Conservation (phyloP, 2,113 vertebrate species). For the Atherinomorus stipes region DNA sequence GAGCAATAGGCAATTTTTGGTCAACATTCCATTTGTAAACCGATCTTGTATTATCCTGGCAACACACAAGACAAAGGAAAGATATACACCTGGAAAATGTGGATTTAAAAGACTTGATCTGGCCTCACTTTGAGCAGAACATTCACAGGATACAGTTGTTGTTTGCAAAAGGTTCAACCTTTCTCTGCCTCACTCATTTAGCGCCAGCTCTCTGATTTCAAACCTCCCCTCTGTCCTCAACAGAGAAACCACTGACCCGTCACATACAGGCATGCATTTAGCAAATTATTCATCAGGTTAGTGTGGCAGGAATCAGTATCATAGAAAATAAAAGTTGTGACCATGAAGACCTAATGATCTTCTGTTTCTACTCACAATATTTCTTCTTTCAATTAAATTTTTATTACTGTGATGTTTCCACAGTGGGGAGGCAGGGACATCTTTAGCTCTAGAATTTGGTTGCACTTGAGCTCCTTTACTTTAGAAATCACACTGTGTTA, state of each 20-base stretch:
- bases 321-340: not conserved
- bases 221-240: not conserved
- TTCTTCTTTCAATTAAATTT: not conserved
- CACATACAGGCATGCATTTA: conserved; percentile 1
- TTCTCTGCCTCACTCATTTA: conserved; percentile 20
- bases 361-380: not conserved
- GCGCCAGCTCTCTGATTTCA: conserved; percentile 5
- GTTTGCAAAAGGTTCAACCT: not conserved
- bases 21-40: conserved; percentile 20
- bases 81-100: not conserved
- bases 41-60: not conserved
- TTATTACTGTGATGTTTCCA: not conserved
- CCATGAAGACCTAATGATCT: not conserved
- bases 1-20: conserved; percentile 25
- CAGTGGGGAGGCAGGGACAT: not conserved
- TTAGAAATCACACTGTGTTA: not conserved
- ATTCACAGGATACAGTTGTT: not conserved
- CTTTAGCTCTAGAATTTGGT: not conserved
- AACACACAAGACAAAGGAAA: not conserved
- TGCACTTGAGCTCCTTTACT: not conserved
- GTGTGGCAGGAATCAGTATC: not conserved
- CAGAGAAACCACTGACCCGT: conserved; percentile 18
- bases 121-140: not conserved
- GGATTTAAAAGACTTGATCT: not conserved
- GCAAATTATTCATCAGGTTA: conserved; percentile 16